Evolutionary conservation across 2,797 vertebrate genomes (phyloP), one percentile per base, ranked within the genome.

Genomic region (Pangasius sanitwongsei): DNA sequence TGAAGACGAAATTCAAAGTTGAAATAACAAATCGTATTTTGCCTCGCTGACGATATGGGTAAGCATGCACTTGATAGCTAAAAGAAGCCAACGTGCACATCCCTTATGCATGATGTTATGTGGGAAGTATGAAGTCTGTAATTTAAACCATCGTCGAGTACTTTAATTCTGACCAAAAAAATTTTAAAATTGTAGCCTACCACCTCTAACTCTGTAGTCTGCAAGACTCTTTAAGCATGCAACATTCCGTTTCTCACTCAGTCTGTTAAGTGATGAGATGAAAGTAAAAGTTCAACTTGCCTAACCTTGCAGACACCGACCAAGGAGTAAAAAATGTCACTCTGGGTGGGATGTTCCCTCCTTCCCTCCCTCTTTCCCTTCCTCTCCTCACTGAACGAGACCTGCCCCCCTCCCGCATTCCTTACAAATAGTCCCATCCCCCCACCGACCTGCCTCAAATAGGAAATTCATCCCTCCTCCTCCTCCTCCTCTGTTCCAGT

Each of bases 371-470:
- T 93, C 95, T 94, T 94, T 91, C 91, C 93, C 94, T 94, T 94
- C 93, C 92, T 91, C 87, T 90, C 77, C 90, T 87, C 93, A 80
- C 87, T 89, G 91, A 88, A 91, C 87, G 87, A 87, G 95, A 96
- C 95, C 95, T 95, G 95, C 95, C 96, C 94, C 93, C 95, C 96
- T 94, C 94, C 94, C 93, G 95, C 97, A 97, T 97, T 97, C 97
- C 96, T 96, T 94, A 93, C 92, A 93, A 94, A 95, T 91, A 94
- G 92, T 94, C 94, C 95, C 95, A 90, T 93, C 95, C 94, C 94
- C 94, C 91, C 94, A 94, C 44, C 90, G 87, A 95, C 94, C 94
- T 94, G 92, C 90, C 93, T 93, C 94, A 94, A 95, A 95, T 93
- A 94, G 94, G 94, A 95, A 95, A 95, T 94, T 91, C 93, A 94